Percentiles rank a stretch among this genome's conserved stretches.
phyloP scores from a whole-genome alignment of 2,888 invertebrate genomes.

The Acleris sparsana region DNA sequence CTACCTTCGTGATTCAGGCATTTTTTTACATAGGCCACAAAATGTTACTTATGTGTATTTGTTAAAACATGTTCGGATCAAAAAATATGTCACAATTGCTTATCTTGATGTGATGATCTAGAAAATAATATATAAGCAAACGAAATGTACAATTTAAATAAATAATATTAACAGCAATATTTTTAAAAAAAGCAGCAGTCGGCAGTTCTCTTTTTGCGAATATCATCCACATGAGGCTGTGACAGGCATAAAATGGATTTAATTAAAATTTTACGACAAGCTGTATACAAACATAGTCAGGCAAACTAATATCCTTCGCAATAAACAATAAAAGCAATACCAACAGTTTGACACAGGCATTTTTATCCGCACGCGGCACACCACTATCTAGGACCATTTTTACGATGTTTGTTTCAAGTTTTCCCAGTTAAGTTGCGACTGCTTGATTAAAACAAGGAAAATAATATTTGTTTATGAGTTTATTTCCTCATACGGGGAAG shows the following conservation, averaged over 20 bases:
- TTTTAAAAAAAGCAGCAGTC: too few species aligned
- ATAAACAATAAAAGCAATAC: slow-evolving; percentile 29
- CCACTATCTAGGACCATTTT: slow-evolving; percentile 48
- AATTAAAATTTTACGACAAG: slow-evolving; percentile 21
- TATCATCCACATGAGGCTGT: neutral
- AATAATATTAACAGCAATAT: too few species aligned
- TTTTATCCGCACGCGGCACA: slow-evolving; percentile 40
- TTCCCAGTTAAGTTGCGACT: slow-evolving; percentile 46
- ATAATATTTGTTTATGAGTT: slow-evolving; percentile 45
- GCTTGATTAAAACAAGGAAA: slow-evolving; percentile 57
- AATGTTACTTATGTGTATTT: too few species aligned
- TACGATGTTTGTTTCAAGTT: slow-evolving; percentile 63
- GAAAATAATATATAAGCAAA: too few species aligned
- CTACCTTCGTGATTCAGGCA: neutral
- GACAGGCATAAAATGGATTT: slow-evolving; percentile 5
- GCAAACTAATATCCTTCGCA: slow-evolving; percentile 23
- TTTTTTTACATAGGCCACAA: too few species aligned
- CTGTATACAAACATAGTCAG: slow-evolving; percentile 13
- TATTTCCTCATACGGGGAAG: slow-evolving; percentile 35
- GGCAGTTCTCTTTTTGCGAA: too few species aligned
- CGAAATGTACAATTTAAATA: too few species aligned
- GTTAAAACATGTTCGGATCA: too few species aligned
- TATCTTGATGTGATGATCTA: too few species aligned
- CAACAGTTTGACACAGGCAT: slow-evolving; percentile 37
- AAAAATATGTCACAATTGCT: too few species aligned